phyloP scores from a whole-genome alignment of 2,888 invertebrate species.

The Helleia helle region DNA sequence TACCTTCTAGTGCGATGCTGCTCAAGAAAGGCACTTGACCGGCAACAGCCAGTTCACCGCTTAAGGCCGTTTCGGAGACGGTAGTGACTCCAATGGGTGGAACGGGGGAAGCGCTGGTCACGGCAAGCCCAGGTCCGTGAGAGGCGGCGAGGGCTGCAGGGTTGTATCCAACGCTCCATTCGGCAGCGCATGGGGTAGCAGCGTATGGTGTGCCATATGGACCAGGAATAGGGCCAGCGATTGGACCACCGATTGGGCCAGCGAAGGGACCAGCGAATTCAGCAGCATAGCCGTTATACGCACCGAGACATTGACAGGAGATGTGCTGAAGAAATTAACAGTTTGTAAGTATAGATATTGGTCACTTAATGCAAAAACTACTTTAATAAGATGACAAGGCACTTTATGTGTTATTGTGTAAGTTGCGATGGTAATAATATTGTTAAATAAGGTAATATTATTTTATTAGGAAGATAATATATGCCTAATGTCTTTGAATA shows the following conservation, averaged over 20 bases:
- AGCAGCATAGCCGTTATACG: neutral
- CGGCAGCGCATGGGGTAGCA: neutral
- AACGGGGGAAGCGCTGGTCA: constrained; percentile 31
- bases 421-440: too few species aligned
- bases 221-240: too few species aligned
- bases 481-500: too few species aligned
- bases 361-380: too few species aligned
- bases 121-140: constrained; percentile 18
- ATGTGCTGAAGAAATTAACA: constrained; percentile 10
- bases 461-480: too few species aligned
- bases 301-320: constrained; percentile 10
- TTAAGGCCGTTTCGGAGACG: constrained; percentile 30
- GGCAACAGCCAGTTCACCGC: constrained; percentile 29
- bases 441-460: too few species aligned
- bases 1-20: constrained; percentile 31
- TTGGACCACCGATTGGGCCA: too few species aligned
- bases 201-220: neutral
- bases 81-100: constrained; percentile 32
- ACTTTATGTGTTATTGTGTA: too few species aligned
- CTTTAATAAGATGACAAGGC: too few species aligned
- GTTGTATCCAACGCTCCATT: constrained; percentile 9
- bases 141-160: constrained; percentile 13
- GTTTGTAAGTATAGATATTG: neutral
- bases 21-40: constrained; percentile 35
- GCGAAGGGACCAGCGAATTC: neutral